Base-by-base conservation (phyloP, 2,113 vertebrate species). In the Muscicapa adusta region DNA sequence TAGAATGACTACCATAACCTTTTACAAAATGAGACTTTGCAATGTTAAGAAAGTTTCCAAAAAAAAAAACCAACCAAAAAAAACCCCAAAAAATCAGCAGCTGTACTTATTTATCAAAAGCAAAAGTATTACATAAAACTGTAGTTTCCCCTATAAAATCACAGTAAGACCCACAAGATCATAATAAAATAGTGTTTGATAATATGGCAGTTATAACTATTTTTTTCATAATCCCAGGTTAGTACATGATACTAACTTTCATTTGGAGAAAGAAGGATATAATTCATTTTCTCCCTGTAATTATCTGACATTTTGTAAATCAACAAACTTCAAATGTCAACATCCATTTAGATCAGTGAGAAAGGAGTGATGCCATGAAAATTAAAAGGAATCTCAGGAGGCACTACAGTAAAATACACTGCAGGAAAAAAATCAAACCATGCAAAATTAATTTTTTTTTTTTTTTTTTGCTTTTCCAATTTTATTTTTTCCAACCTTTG, bases 301-400 rank as follows among this genome's bases (percentile, higher is more conserved):
- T 96, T 95, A 91, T 73, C 60, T 94, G 93, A 85, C 93, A 97
- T 93, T 96, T 88, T 90, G 72, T 93, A 96, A 96, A 95, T 95
- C 89, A 95, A 96, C 82, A 90, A 93, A 83, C 88, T 94, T 88
- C 87, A 96, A 95, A 97, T 85, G 95, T 94, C 96, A 94, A 94
- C 93, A 96, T 89, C 60, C 75, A 96, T 97, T 96, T 94, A 91
- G 87, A 96, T 96, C 81, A 93, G 26, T 33, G 81, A 88, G 89
- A 93, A 96, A 90, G 56, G 40, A 93, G 71, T 6, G 9, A 77
- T 88, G 63, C 67, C 78, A 94, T 74, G 82, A 91, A 95, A 96
- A 96, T 97, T 67, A 90, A 82, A 93, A 91, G 60, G 34, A 24
- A 89, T 96, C 91, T 94, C 96, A 91, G 47, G 89, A 94, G 95